These are phyloP conservation scores for Petromus typicus DNA, from an alignment of 2,113 vertebrate genomes.

Conservation along the genomic window DNA sequence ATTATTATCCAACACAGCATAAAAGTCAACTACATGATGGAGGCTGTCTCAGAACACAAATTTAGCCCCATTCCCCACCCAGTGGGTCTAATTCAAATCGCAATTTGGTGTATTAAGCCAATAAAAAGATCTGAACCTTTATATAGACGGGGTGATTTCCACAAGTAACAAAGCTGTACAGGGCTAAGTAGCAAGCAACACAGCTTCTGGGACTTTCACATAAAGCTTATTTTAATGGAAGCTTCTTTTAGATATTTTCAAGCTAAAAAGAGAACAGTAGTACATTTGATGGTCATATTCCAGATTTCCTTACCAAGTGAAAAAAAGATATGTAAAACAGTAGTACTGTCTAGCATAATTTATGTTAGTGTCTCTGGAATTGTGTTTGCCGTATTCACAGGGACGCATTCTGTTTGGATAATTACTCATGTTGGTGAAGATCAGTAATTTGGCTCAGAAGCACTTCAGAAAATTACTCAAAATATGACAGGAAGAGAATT, in stretches of 20 bases:
- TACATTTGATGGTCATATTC: background rate
- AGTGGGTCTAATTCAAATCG: constrained; percentile 30
- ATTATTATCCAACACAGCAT: constrained; percentile 53
- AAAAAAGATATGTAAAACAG: constrained; percentile 33
- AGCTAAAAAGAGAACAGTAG: background rate
- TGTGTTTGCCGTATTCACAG: constrained; percentile 79
- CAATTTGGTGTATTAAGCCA: constrained; percentile 53
- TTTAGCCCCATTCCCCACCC: background rate
- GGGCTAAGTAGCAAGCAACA: background rate
- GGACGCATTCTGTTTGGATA: constrained; percentile 83
- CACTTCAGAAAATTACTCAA: constrained; percentile 84
- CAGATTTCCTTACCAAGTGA: background rate
- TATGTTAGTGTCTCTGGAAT: constrained; percentile 78
- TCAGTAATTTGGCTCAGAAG: constrained; percentile 81
- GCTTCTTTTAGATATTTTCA: background rate
- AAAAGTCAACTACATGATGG: constrained; percentile 18
- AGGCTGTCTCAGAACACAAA: constrained; percentile 57
- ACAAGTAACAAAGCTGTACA: background rate
- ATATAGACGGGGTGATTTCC: background rate
- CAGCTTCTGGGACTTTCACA: background rate
- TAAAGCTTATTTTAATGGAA: background rate
- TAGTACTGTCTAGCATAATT: constrained; percentile 71
- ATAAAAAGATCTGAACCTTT: background rate
- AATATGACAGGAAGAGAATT: constrained; percentile 80
- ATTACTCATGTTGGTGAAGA: constrained; percentile 84